Conservation (phyloP, 2,113 vertebrate genomes). For the Cavia porcellus region DNA sequence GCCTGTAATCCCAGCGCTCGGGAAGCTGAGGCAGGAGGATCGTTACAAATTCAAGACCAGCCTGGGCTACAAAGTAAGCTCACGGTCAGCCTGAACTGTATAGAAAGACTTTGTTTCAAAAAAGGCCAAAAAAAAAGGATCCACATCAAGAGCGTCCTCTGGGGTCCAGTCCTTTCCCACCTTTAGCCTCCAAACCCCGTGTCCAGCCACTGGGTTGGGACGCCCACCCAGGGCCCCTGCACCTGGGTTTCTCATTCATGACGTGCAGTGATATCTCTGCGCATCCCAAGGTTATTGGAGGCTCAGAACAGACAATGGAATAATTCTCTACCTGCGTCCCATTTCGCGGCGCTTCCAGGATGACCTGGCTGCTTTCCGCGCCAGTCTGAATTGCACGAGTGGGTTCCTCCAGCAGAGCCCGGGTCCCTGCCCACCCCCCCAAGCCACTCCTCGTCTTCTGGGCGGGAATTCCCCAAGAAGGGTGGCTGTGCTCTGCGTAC, state of each 20-base stretch:
- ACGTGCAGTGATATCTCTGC: neutral
- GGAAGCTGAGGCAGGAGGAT: too few relatives aligned
- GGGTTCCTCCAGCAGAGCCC: neutral
- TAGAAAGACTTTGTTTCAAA: too few relatives aligned
- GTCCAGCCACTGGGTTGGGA: neutral
- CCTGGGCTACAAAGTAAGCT: too few relatives aligned
- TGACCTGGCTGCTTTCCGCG: neutral
- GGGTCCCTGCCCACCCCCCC: neutral
- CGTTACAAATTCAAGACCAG: too few relatives aligned
- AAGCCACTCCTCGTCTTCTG: neutral
- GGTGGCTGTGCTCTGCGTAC: rapidly evolving
- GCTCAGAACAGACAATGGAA: neutral
- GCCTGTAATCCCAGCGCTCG: too few relatives aligned
- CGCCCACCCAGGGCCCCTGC: neutral
- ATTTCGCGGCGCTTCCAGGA: neutral
- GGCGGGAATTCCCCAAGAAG: neutral
- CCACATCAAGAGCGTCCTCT: neutral
- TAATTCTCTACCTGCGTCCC: neutral
- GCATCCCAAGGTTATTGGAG: neutral
- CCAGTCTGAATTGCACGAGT: neutral
- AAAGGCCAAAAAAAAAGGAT: neutral
- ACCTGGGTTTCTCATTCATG: neutral
- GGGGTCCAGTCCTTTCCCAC: neutral
- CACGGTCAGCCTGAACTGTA: too few relatives aligned
- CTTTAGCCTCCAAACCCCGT: neutral